Base-by-base conservation (phyloP, 2,797 vertebrate species). In the Gallinago stenura region DNA sequence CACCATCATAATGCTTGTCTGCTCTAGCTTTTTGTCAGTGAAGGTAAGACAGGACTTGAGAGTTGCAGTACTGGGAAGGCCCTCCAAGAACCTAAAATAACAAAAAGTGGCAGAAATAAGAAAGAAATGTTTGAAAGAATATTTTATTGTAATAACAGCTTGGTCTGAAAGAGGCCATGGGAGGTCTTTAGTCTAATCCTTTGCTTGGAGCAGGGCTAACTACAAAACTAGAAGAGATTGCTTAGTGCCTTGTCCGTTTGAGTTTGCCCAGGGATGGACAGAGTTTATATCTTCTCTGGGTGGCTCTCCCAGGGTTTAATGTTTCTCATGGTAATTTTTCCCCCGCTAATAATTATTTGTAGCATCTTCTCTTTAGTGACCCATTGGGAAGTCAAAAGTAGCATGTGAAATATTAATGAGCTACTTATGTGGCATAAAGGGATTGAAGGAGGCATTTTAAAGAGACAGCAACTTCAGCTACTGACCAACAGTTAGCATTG, bases 341-440 rank as follows among this genome's bases (percentile, higher is more conserved):
- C 1, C 2, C 20, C 20, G 7, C 3, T 0, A 16, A 14, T 62
- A 62, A 45, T 51, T 43, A 53, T 31, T 53, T 37, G n/a, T 30
- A 81, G 9, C 8, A 14, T 71, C 12, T 72, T 75, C 48, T 62
- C n/a, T 53, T 0, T 45, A 48, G 45, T 0, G 1, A 73, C 35
- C 22, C 21, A 28, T 60, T 2, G 7, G 2, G 37, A 51, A 57
- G 48, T 48, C 77, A 43, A 53, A 86, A 45, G 18, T 46, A 75
- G 65, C 35, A 9, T 25, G 31, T 53, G 25, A 81, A 53, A 31
- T 43, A 50, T 5, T 41, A 4, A 22, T 68, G 26, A 57, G 21
- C 25, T 26, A 28, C 10, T 51, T 71, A 31, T 25, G 8, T 14
- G 16, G 11, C 26, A 33, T 64, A 57, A 78, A 81, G 53, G 28